Evolutionary conservation across 1,140 invertebrate species (phyloP).

Genomic region (Gerris buenoi): DNA sequence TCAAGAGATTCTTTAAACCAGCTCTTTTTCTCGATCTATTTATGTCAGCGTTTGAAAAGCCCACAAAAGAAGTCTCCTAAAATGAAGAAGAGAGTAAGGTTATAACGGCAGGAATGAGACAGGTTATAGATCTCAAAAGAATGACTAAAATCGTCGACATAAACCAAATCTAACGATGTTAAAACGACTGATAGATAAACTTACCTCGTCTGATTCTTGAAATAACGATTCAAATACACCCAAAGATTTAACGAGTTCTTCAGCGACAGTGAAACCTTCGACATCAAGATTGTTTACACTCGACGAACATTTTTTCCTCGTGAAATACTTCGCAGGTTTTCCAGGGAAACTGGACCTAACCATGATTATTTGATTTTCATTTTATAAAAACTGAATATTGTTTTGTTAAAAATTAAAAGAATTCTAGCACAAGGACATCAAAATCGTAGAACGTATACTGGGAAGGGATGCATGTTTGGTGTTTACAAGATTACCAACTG

Average conservation of each 20-base stretch:
- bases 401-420: neutral
- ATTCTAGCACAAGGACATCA: slow-evolving; percentile 10
- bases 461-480: neutral
- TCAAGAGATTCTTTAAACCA: no score
- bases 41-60: no score
- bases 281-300: slow-evolving; percentile 26
- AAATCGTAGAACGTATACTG: neutral
- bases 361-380: slow-evolving; percentile 30
- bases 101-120: neutral
- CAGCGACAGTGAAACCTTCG: slow-evolving; percentile 35
- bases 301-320: slow-evolving; percentile 49
- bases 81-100: neutral
- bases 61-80: no score
- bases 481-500: neutral
- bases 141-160: neutral
- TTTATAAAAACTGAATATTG: neutral
- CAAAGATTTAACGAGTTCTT: slow-evolving; percentile 36
- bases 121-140: neutral
- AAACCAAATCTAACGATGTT: slow-evolving; percentile 22
- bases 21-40: no score
- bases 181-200: no score
- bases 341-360: slow-evolving; percentile 61
- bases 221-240: slow-evolving; percentile 31
- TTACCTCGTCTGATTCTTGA: slow-evolving; percentile 33
- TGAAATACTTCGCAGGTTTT: slow-evolving; percentile 66